Base-by-base conservation (phyloP, 2,888 invertebrate genomes). In the Heliconius erato region DNA sequence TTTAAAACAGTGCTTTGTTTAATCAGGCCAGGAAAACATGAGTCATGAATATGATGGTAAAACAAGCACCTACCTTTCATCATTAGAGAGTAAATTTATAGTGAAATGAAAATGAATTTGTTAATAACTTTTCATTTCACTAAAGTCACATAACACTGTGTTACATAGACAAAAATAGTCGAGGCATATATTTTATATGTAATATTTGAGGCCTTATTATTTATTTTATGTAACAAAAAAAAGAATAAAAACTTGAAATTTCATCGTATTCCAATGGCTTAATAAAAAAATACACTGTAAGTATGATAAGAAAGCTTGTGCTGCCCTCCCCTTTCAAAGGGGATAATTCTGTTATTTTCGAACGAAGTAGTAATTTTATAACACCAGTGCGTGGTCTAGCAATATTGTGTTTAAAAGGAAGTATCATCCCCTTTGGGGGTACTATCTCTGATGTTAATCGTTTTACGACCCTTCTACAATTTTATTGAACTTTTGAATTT, bases 361-460 rank as follows among this genome's bases (percentile, higher is more conserved):
- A 71, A n/a, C 19, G 19, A 32, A 32, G 54, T 68, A 44, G 72
- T 68, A 79, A 79, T 74, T 59, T 65, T 28, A 49, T 80, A 65
- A 79, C n/a, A 69, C 26, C 79, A 79, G 65, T 40, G 74, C 40
- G 59, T 63, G 49, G 40, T 79, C 5, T 14, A 40, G 67, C 79
- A 68, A 79, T 74, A 82, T 79, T 82, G 14, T 80, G 49, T 74
- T 65, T 23, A n/a, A 74, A 80, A 82, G 74, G 74, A 79, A 82
- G 68, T 40, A 74, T 74, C 68, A 79, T 49, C 74, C 71, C 40
- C 74, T 74, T 26, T 67, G 82, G 82, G 82, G 74, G 54, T 74
- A 77, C 83, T 86, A 86, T 85, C 84, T 82, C 76, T 84, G 82
- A 86, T 85, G 85, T 87, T 87, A 88, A 87, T 87, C 85, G 82